Percentiles rank a stretch among this genome's conserved stretches.
phyloP scores from a whole-genome alignment of 1,140 invertebrate species.

The Coelopa frigida region DNA sequence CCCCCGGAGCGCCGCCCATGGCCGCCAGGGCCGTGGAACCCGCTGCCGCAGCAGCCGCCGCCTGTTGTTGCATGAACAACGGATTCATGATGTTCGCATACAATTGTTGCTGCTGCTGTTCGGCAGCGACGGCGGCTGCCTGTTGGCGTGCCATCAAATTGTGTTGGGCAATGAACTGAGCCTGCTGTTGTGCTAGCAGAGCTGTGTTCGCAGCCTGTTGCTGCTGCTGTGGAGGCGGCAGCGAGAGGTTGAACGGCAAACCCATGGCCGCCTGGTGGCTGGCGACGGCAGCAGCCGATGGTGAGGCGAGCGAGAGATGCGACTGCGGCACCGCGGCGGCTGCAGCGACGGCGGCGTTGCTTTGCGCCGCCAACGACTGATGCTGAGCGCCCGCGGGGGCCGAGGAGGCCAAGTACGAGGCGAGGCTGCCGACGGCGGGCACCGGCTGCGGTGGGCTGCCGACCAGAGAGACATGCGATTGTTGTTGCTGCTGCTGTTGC shows the following conservation, averaged over 20 bases:
- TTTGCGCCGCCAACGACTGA: conserved; percentile 13
- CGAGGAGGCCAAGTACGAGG: no score
- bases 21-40: conserved; percentile 9
- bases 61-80: conserved; percentile 30
- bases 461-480: conserved; percentile 11
- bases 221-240: conserved; percentile 19
- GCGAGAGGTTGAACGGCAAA: conserved; percentile 28
- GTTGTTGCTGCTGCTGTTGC: not conserved
- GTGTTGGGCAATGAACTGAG: conserved; percentile 43
- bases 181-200: conserved; percentile 38
- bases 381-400: conserved; percentile 11
- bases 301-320: not conserved
- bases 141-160: conserved; percentile 37
- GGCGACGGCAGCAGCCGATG: conserved; percentile 13
- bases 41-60: conserved; percentile 22
- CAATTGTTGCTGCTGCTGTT: conserved; percentile 29
- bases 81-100: conserved; percentile 35
- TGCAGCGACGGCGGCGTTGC: conserved; percentile 14
- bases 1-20: not conserved
- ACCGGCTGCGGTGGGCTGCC: conserved; percentile 24
- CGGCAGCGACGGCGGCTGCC: conserved; percentile 33
- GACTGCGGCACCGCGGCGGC: no score
- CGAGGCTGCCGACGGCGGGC: conserved; percentile 10
- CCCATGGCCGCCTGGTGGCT: conserved; percentile 10
- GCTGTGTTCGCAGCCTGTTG: conserved; percentile 25